phyloP scores from a whole-genome alignment of 2,888 invertebrate species.

The Plebejus melissa region DNA sequence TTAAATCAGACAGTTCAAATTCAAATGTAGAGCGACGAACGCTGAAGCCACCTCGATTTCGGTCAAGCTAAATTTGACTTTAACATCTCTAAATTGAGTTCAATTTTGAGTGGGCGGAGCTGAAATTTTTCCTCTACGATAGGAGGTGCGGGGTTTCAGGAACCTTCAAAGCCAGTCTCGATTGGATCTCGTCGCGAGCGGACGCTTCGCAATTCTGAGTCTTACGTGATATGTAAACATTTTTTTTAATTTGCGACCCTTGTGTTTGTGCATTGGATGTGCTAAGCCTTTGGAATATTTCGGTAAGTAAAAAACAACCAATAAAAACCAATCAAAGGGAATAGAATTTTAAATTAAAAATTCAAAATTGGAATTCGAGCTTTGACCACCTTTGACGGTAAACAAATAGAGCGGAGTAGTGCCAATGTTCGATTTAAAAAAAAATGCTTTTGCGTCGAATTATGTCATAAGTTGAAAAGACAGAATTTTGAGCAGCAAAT shows the following conservation, averaged over 20 bases:
- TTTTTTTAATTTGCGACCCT: slow-evolving; percentile 7
- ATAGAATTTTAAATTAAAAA: not conserved
- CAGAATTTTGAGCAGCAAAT: too few species aligned
- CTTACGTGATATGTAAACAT: slow-evolving; percentile 13
- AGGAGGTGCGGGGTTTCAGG: slow-evolving; percentile 23
- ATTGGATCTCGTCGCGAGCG: not conserved
- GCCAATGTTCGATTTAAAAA: not conserved
- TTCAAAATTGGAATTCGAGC: not conserved
- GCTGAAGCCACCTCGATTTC: not conserved
- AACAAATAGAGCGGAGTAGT: not conserved
- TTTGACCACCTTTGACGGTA: not conserved
- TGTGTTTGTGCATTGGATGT: slow-evolving; percentile 18
- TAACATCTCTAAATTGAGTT: not conserved
- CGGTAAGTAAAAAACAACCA: not conserved
- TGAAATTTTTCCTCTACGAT: slow-evolving; percentile 4
- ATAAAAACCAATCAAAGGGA: not conserved
- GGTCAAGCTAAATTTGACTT: not conserved
- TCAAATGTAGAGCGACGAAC: not conserved
- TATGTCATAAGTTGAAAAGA: not conserved
- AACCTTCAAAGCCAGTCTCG: slow-evolving; percentile 14
- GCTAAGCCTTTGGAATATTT: not conserved
- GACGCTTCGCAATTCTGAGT: not conserved
- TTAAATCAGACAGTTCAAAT: not conserved
- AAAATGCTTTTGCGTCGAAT: not conserved
- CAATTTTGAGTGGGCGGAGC: not conserved